Evolutionary conservation across 1,140 invertebrate genomes (phyloP), one percentile per base, ranked within the genome.

Genomic region (Panagrolaimus sp.): DNA sequence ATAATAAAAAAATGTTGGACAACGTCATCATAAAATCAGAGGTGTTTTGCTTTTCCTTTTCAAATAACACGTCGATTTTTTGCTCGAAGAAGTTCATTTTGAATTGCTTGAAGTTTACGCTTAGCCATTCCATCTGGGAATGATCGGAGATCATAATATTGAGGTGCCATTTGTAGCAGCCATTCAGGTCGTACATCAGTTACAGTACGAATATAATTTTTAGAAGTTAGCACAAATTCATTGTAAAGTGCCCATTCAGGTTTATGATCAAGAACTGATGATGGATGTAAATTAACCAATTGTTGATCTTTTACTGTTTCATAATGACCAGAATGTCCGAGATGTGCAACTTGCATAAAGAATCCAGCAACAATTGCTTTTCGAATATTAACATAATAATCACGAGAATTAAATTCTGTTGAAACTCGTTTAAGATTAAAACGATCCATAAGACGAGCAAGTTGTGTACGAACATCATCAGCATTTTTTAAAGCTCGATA

Each of bases 241-340:
- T 99, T 98, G 85, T 99, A 99, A 63, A 99, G 89, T 16, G 98
- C 95, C 96, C 96, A 99, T 83, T 98, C 96, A 3, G 96, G 96
- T 86, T 98, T 98, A 84, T 98, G 96, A 85, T 97, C 95, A 14
- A 99, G 87, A 84, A 94, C 97, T 16, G 94, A 97, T 61, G 94
- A 97, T 0, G 96, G 96, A 87, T 99, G 96, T 13, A 99, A 87
- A 84, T 98, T 94, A 9, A 99, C 96, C 66, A 93, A 89, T 87
- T 98, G 96, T 86, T 97, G 98, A 86, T 99, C 96, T 84, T 98
- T 98, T 53, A 97, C 93, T 14, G 96, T 99, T 71, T 98, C 86
- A 85, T 99, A 99, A 84, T 97, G 93, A 0, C 94, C 93, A 8
- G 90, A 94, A 72, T 92, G 86, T 83, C 97, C 94, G 69, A 97